phyloP scores from a whole-genome alignment of 1,140 invertebrate species.

The Drosophila ironensis region DNA sequence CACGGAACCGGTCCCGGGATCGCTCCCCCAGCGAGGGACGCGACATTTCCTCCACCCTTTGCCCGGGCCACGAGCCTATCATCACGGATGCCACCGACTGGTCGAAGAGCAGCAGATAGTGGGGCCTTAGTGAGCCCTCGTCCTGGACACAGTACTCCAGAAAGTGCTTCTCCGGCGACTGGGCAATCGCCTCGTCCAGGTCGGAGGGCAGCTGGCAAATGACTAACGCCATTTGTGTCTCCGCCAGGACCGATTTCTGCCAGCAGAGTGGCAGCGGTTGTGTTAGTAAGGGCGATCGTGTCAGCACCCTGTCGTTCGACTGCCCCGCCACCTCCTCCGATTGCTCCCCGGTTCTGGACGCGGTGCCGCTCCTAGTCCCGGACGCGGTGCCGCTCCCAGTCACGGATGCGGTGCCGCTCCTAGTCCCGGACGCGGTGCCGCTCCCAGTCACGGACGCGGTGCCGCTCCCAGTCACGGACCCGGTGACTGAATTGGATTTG shows the following conservation, averaged over 20 bases:
- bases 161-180: not conserved
- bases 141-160: slow-evolving; percentile 9
- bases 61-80: slow-evolving; percentile 5
- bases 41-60: not conserved
- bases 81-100: not conserved
- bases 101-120: slow-evolving; percentile 9
- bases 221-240: slow-evolving; percentile 14
- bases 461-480: not conserved
- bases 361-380: too few species aligned
- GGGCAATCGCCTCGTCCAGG: slow-evolving; percentile 1
- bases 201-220: slow-evolving; percentile 23
- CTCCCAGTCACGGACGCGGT: not conserved
- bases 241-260: slow-evolving; percentile 6
- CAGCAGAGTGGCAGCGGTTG: not conserved
- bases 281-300: too few species aligned
- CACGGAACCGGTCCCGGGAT: not conserved
- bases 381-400: too few species aligned
- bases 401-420: too few species aligned
- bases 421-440: too few species aligned
- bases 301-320: too few species aligned
- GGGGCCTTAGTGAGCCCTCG: not conserved
- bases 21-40: not conserved
- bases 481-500: not conserved
- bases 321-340: too few species aligned
- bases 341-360: too few species aligned